Percentiles rank a stretch among this genome's conserved stretches.
Evolutionary conservation across 2,888 invertebrate genomes (phyloP).

Genomic region (Gerosis bhagava): DNA sequence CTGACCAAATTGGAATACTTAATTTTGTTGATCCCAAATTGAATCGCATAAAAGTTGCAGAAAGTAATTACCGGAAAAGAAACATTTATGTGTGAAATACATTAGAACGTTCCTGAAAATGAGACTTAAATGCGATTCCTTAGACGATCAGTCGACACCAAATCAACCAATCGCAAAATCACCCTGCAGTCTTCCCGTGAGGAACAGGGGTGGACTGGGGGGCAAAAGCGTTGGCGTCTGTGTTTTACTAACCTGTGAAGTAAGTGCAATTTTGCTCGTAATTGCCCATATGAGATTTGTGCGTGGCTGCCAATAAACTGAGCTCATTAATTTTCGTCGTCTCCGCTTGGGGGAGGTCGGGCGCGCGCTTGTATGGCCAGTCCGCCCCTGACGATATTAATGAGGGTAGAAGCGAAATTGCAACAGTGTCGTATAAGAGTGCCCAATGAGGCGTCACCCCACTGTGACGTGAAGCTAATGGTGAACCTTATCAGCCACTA

Average conservation of each 20-base stretch:
- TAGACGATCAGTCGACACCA: conserved; percentile 56
- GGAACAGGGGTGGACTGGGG: conserved; percentile 81
- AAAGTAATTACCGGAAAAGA: conserved; percentile 32
- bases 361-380: conserved; percentile 83
- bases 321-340: conserved; percentile 82
- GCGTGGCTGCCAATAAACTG: conserved; percentile 83
- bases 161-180: conserved; percentile 66
- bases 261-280: conserved; percentile 82
- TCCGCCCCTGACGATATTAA: conserved; percentile 83
- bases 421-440: conserved; percentile 74
- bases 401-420: conserved; percentile 81
- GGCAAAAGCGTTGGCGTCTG: conserved; percentile 76
- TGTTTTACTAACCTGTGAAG: conserved; percentile 81
- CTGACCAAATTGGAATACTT: conserved; percentile 48
- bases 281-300: conserved; percentile 82
- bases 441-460: conserved; percentile 66
- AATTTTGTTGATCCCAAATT: conserved; percentile 50
- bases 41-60: conserved; percentile 66
- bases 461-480: conserved; percentile 73
- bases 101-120: conserved; percentile 33
- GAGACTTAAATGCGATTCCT: conserved; percentile 66
- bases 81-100: conserved; percentile 27
- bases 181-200: conserved; percentile 81
- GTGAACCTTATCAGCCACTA: conserved; percentile 59
- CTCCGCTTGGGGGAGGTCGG: conserved; percentile 80